Conservation (phyloP, 2,888 invertebrate genomes). For the Aphodius granarius region DNA sequence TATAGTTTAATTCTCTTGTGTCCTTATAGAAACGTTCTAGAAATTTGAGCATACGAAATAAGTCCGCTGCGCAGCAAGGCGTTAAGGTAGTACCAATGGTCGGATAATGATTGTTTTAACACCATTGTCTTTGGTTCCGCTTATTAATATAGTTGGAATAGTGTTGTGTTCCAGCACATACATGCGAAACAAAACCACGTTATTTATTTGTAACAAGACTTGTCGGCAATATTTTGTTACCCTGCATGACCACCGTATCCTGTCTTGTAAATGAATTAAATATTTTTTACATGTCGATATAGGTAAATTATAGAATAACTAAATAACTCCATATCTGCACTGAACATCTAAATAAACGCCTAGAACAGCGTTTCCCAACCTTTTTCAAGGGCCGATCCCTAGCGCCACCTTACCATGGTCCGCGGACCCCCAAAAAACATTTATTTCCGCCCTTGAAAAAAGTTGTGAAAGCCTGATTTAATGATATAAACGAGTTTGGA, state of each 20-base stretch:
- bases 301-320: background rate
- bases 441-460: too few species aligned
- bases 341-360: too few species aligned
- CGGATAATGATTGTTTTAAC: slow-evolving; percentile 2
- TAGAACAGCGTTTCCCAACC: too few species aligned
- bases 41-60: slow-evolving; percentile 61
- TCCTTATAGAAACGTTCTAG: slow-evolving; percentile 60
- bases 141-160: background rate
- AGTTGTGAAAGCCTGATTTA: too few species aligned
- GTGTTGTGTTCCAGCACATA: background rate
- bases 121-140: background rate
- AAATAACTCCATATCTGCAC: too few species aligned
- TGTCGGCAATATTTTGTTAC: background rate
- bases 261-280: background rate
- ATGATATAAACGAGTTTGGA: too few species aligned
- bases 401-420: too few species aligned
- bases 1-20: slow-evolving; percentile 16
- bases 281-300: too few species aligned
- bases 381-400: too few species aligned
- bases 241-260: background rate
- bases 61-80: slow-evolving; percentile 58
- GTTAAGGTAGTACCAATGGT: slow-evolving; percentile 56
- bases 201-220: background rate
- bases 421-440: too few species aligned
- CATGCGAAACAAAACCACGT: background rate